Evolutionary conservation across 2,113 vertebrate genomes (phyloP), one percentile per base, ranked within the genome.

Genomic region (Parus major): DNA sequence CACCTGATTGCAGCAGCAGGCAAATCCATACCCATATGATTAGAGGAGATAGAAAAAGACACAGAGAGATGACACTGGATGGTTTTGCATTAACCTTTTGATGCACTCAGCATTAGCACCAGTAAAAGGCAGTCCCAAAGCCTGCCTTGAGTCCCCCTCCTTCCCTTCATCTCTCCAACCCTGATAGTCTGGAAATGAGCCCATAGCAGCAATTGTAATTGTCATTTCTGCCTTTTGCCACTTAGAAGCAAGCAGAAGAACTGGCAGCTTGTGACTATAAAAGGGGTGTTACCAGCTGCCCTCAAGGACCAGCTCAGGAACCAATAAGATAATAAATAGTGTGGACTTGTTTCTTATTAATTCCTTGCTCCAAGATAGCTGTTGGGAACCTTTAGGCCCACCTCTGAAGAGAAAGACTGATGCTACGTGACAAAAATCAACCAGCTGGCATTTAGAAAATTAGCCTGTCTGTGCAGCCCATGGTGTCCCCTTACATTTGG

Each of bases 71-170:
- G 60, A 75, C 69, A 80, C 19, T 47, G 12, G 46, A 39, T 59
- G 50, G 72, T 81, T 94, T 73, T 71, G 10, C 11, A 15, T 81
- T 71, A 86, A 95, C 76, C 72, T 95, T 70, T 83, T 52, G 84
- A 86, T 44, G 52, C 35, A 33, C 39, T 81, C 50, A 55, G 27
- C 59, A 23, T 59, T 46, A 66, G 28, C 5, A 1, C 11, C 44
- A 53, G 53, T 41, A 87, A 88, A 91, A 87, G 16, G 10, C 68
- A 81, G 47, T 3, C 12, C 39, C 68, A 44, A 81, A 83, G 52
- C 8, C 15, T 59, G 52, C 39, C 47, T 46, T 4, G 9, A 46
- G 35, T 57, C 3, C 14, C 27, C 7, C 23, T 86, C 35, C 36
- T 10, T 61, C 18, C 7, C n/a, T 61, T 36, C 59, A 35, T 52